phyloP scores from a whole-genome alignment of 2,888 invertebrate species.

The Platypus cylindrus region DNA sequence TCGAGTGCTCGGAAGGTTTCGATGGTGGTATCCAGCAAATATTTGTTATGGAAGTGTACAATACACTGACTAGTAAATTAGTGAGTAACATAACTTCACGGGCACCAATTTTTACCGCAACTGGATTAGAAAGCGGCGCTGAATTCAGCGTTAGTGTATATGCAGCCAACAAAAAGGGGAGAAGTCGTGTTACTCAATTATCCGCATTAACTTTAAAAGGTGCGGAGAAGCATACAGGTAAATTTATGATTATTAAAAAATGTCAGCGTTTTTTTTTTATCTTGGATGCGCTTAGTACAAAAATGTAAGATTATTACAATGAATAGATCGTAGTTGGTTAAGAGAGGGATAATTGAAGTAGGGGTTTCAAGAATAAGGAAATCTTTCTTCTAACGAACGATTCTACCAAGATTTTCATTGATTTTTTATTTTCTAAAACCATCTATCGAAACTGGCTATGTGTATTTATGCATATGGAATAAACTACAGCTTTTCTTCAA shows the following conservation, averaged over 20 bases:
- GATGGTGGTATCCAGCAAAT: conserved; percentile 63
- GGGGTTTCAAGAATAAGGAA: too few relatives aligned
- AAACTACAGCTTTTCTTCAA: too few relatives aligned
- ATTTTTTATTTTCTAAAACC: too few relatives aligned
- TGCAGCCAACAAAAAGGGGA: conserved; percentile 59
- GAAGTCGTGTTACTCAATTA: conserved; percentile 50
- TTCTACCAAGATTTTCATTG: too few relatives aligned
- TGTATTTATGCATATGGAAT: too few relatives aligned
- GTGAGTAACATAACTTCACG: conserved; percentile 45
- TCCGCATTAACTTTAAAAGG: conserved; percentile 60
- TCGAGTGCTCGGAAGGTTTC: conserved; percentile 63
- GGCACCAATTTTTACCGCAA: conserved; percentile 51
- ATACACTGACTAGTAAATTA: conserved; percentile 38
- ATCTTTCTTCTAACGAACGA: too few relatives aligned
- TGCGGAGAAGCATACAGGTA: conserved; percentile 60
- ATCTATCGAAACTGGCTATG: too few relatives aligned
- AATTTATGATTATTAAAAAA: conserved; percentile 14
- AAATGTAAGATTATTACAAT: too few relatives aligned
- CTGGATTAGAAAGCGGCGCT: conserved; percentile 53
- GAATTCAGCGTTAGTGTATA: conserved; percentile 56
- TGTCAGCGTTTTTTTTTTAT: not conserved
- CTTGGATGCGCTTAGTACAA: not conserved
- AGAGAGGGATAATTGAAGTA: too few relatives aligned
- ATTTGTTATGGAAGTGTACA: conserved; percentile 60
- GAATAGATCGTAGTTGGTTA: too few relatives aligned